Percentiles rank a stretch among this genome's conserved stretches.
phyloP scores from a whole-genome alignment of 1,140 invertebrate genomes.

The Odontomachus brunneus region DNA sequence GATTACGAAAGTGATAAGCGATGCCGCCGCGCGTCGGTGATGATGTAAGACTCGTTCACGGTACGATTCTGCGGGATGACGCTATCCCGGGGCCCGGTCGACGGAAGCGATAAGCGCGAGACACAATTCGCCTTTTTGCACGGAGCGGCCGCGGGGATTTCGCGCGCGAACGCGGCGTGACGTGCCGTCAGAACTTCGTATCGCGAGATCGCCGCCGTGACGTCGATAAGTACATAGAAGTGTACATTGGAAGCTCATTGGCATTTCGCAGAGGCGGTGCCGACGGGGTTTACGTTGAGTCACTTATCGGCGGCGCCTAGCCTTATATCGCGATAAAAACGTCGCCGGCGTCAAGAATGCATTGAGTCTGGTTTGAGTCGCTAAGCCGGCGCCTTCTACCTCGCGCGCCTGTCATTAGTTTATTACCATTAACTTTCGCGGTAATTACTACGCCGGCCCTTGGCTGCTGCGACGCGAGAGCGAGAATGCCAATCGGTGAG shows the following conservation, averaged over 20 bases:
- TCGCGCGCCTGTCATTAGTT: conserved; percentile 66
- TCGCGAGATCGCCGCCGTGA: conserved; percentile 29
- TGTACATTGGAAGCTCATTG: conserved; percentile 1
- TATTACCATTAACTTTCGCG: conserved; percentile 66
- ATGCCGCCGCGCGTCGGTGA: neutral
- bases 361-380: neutral
- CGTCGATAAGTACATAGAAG: conserved; percentile 32
- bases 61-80: conserved; percentile 3
- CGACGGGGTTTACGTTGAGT: conserved; percentile 46
- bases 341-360: conserved; percentile 40
- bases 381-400: conserved; percentile 55
- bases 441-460: conserved; percentile 41
- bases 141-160: conserved; percentile 12
- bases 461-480: conserved; percentile 8
- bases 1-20: conserved; percentile 32
- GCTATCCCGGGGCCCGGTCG: neutral
- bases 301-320: conserved; percentile 49
- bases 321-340: conserved; percentile 56
- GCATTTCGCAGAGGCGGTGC: conserved; percentile 48
- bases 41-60: conserved; percentile 2
- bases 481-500: conserved; percentile 22
- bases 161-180: too few species aligned
- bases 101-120: conserved; percentile 33
- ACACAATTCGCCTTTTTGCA: conserved; percentile 12
- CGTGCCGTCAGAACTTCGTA: conserved; percentile 9